Conservation (phyloP, 2,888 invertebrate genomes). For the Melikaiella ostensackeni region DNA sequence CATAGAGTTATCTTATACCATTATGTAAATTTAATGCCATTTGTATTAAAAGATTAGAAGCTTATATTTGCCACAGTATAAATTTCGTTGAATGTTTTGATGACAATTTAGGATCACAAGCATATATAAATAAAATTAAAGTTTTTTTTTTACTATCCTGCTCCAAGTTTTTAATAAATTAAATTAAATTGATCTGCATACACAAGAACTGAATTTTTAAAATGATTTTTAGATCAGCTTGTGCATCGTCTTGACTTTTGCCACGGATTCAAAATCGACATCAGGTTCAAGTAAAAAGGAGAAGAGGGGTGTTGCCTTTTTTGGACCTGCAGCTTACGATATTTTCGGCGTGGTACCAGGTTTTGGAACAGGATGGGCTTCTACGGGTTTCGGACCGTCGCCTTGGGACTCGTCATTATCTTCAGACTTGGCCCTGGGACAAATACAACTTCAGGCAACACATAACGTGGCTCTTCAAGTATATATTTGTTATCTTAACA, state of each 20-base stretch:
- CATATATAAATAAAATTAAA: too few species aligned
- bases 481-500: constrained; percentile 27
- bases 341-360: constrained; percentile 64
- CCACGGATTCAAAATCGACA: constrained; percentile 47
- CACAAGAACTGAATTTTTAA: background rate
- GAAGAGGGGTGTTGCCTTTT: constrained; percentile 69
- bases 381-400: constrained; percentile 55
- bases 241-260: constrained; percentile 53
- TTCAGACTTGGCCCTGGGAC: constrained; percentile 69
- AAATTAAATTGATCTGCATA: too few species aligned
- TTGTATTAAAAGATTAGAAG: too few species aligned
- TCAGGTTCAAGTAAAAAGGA: constrained; percentile 61
- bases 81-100: too few species aligned
- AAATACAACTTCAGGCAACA: constrained; percentile 71
- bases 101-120: too few species aligned
- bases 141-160: too few species aligned
- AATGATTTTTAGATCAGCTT: constrained; percentile 59
- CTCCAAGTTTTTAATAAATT: too few species aligned
- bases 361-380: constrained; percentile 59
- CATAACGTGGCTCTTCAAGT: constrained; percentile 74
- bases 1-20: too few species aligned
- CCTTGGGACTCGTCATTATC: constrained; percentile 62
- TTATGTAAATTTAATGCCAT: too few species aligned
- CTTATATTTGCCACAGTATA: too few species aligned
- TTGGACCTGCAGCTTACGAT: constrained; percentile 66